Base-by-base conservation (phyloP, 2,113 vertebrate species). In the Rhynchopsitta pachyrhyncha region DNA sequence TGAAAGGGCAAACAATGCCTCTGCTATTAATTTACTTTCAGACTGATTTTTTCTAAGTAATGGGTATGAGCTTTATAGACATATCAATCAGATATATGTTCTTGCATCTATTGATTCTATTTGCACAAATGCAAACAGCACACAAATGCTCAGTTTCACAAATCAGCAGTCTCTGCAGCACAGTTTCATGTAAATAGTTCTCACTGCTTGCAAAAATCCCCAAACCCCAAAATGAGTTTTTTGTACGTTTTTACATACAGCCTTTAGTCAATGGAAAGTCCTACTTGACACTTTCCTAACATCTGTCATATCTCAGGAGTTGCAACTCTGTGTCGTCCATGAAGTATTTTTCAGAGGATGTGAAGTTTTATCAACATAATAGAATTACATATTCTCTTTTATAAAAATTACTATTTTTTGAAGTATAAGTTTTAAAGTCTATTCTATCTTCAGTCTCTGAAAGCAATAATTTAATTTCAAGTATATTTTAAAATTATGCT, bases 381-480 rank as follows among this genome's bases (percentile, higher is more conserved):
- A 85, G 77, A 86, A 88, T 87, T 87, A 88, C 22, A 89, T 76
- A 90, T 35, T 84, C 86, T 79, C 46, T 25, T 74, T 11, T 88
- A 62, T 25, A 96, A 94, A 94, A 94, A 95, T 62, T 25, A 92
- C 60, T 93, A 37, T 63, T 86, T 50, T 95, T 46, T 31, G 17
- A 96, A 75, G 76, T 5, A 79, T 25, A 70, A 88, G 13, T 52
- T 96, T 91, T 84, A 95, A 92, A 94, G 76, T 31, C 71, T 85
- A n/a, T 88, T 96, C 47, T 93, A 52, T 44, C 92, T 95, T 52
- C 84, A 88, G 47, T 15, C 71, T 74, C 47, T 18, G 53, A 92
- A 92, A 96, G 75, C 55, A 96, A 31, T 78, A 63, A 90, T 28
- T 85, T 94, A 63, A 92, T 85, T 95, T 53, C 59, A 71, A 93